Evolutionary conservation across 2,888 invertebrate genomes (phyloP), one percentile per base, ranked within the genome.

Genomic region (Gerris lacustris): DNA sequence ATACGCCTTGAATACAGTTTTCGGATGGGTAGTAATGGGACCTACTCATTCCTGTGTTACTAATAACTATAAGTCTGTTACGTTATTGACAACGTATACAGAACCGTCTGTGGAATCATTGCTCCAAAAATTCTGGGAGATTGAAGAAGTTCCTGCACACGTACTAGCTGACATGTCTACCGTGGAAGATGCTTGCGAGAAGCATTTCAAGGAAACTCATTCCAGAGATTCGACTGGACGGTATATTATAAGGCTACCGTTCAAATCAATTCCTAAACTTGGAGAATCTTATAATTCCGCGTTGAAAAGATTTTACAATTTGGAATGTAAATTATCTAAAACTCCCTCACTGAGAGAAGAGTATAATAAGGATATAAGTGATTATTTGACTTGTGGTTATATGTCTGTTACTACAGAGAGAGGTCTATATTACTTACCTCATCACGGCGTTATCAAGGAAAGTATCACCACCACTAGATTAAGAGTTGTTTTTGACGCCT

Each of bases 121-220:
- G 9, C 31, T 69, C 11, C 31, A 43, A 15, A 67, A 62, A 43
- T 70, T 70, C 67, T 70, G 70, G 70, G 70, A 70, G 18, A 44
- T 44, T 9, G 69, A 69, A 15, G 67, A 69, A n/a, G 43, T 69
- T 18, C 63, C 18, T 31, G 45, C 1, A 31, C 43, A n/a, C n/a
- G n/a, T n/a, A n/a, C n/a, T n/a, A n/a, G n/a, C n/a, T n/a, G 44
- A 7, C 4, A 2, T 55, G 9, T 15, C 9, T 9, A 55, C 9
- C 55, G 11, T 15, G 15, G n/a, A 67, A 7, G 66, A 69, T 44
- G 44, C 31, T 11, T 43, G 45, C 15, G 66, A 69, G 18, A 15
- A 69, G 15, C 66, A 69, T 45, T 69, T 69, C 44, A 15, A 9
- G 6, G 66, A 69, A 68, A 69, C 69, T 2, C 69, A 68, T 43